These are phyloP conservation scores for Xenops minutus DNA, from an alignment of 2,797 vertebrate genomes.

Conservation along the genomic window DNA sequence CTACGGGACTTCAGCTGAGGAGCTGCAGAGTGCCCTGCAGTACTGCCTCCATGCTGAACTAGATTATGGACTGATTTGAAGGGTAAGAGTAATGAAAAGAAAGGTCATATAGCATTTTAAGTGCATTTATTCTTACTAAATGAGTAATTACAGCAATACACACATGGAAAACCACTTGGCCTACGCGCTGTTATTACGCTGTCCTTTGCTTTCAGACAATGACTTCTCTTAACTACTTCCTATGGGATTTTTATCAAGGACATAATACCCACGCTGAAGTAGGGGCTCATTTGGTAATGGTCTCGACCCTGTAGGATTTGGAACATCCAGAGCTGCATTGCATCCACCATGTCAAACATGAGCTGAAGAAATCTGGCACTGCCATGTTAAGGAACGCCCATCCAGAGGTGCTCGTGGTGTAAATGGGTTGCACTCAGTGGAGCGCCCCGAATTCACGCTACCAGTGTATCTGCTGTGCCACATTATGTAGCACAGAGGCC, in stretches of 20 bases:
- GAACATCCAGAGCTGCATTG: rapidly evolving
- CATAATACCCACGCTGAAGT: neutral
- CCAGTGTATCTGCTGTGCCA: neutral
- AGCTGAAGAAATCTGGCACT: neutral
- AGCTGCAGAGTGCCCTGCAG: neutral
- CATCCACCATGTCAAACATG: neutral
- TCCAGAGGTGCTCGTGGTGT: neutral
- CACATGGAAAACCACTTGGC: constrained; percentile 16
- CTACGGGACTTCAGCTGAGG: neutral
- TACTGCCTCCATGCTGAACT: neutral
- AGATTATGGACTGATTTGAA: neutral
- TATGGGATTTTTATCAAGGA: neutral
- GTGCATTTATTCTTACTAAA: constrained; percentile 21
- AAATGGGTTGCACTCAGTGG: neutral
- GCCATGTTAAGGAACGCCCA: rapidly evolving
- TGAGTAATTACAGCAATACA: neutral
- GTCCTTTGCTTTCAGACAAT: constrained; percentile 16
- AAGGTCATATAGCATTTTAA: neutral
- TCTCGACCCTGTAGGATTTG: neutral
- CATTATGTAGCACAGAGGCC: neutral
- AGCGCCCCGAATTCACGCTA: neutral
- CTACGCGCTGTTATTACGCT: rapidly evolving
- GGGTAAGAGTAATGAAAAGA: constrained; percentile 7
- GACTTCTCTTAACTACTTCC: constrained; percentile 24
- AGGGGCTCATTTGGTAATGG: neutral